These are phyloP conservation scores for Phrynocephalus forsythii DNA, from an alignment of 2,797 vertebrate species.

Conservation along the genomic window DNA sequence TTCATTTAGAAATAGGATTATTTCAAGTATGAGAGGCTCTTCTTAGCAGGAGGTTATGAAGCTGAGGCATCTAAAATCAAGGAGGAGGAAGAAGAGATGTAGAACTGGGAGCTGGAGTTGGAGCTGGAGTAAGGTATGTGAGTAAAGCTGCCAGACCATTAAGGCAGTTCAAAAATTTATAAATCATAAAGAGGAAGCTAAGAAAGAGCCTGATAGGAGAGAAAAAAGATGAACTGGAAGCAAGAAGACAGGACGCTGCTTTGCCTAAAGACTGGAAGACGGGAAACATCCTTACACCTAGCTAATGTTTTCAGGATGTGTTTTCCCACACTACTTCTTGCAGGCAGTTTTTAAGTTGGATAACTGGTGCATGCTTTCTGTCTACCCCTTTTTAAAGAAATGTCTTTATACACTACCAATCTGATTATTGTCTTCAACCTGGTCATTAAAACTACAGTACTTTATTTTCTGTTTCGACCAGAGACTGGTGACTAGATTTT, in stretches of 20 bases:
- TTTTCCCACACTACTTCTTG: background rate
- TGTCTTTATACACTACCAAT: background rate
- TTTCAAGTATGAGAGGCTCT: background rate
- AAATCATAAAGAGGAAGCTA: background rate
- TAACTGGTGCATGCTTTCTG: background rate
- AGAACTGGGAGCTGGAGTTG: background rate
- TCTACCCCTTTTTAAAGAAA: background rate
- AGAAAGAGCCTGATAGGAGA: background rate
- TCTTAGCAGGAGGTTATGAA: background rate
- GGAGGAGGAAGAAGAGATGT: background rate
- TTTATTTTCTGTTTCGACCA: background rate
- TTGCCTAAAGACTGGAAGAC: background rate
- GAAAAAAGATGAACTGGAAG: background rate
- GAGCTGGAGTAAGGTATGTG: background rate
- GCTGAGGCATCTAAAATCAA: background rate
- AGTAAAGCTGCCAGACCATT: background rate
- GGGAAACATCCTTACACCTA: background rate
- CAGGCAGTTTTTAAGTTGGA: background rate
- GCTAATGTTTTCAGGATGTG: background rate
- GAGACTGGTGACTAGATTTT: background rate
- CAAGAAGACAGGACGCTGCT: background rate
- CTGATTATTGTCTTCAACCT: background rate
- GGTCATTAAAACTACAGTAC: background rate
- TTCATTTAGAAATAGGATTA: background rate
- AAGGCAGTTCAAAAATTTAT: background rate